Conservation (phyloP, 1,140 invertebrate species). For the Leptopilina boulardi region DNA sequence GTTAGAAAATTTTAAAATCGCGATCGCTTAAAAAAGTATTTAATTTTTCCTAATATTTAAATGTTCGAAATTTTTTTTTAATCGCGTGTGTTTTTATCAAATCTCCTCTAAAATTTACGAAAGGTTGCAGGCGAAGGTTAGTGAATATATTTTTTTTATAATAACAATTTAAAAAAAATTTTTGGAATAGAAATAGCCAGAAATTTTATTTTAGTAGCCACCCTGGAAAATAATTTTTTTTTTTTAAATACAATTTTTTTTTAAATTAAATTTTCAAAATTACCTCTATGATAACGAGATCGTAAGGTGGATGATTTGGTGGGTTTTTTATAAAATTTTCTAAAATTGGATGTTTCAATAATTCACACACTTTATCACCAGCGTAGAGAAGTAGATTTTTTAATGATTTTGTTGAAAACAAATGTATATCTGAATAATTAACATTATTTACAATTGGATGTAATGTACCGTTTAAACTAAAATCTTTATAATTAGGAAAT, state of each 20-base stretch:
- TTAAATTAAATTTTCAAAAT: not conserved
- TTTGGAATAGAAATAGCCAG: too few relatives aligned
- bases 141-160: too few relatives aligned
- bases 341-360: constrained; percentile 45
- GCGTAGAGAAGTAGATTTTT: not conserved
- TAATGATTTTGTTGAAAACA: constrained; percentile 6
- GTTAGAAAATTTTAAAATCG: too few relatives aligned
- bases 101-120: too few relatives aligned
- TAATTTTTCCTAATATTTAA: too few relatives aligned
- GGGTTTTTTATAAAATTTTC: constrained; percentile 48
- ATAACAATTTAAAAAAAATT: too few relatives aligned
- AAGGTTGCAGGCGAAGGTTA: too few relatives aligned
- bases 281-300: constrained; percentile 54
- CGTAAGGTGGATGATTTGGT: constrained; percentile 42
- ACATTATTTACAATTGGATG: constrained; percentile 51
- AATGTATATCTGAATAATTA: constrained; percentile 23
- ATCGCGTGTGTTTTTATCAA: too few relatives aligned
- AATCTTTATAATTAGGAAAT: constrained; percentile 65
- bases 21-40: too few relatives aligned
- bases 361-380: constrained; percentile 43
- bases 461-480: constrained; percentile 53
- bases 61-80: too few relatives aligned
- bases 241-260: not conserved
- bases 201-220: too few relatives aligned
- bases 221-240: too few relatives aligned